Conservation (phyloP, 1,140 invertebrate genomes). For the Sweltsa coloradensis region DNA sequence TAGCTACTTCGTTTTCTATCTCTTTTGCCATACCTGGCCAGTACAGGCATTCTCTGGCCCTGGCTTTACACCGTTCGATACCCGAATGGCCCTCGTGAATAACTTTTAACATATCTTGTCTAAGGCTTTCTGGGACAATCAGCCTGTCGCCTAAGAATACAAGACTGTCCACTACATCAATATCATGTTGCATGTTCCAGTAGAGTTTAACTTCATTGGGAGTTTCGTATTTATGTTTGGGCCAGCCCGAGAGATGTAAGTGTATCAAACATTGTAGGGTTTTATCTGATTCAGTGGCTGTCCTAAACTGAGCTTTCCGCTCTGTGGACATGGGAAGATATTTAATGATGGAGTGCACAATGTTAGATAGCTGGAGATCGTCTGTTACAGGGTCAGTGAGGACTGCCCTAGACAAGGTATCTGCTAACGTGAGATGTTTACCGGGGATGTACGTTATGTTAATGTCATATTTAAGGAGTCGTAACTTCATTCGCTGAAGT, state of each 20-base stretch:
- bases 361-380: background rate
- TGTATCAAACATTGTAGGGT: background rate
- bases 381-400: background rate
- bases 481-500: slow-evolving; percentile 31
- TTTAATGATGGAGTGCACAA: background rate
- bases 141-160: background rate
- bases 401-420: slow-evolving; percentile 3
- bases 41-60: background rate
- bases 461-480: slow-evolving; percentile 27
- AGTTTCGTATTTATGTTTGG: background rate
- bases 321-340: background rate
- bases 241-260: background rate
- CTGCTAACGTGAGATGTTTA: background rate
- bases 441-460: slow-evolving; percentile 15
- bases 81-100: slow-evolving; percentile 1
- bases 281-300: background rate
- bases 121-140: background rate
- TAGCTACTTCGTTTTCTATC: background rate
- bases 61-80: background rate
- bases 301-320: background rate
- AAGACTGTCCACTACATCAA: background rate
- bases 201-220: background rate
- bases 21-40: background rate
- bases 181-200: background rate
- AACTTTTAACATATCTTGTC: background rate